Evolutionary conservation across 2,113 vertebrate species (phyloP), one percentile per base, ranked within the genome.

Genomic region (Nymphicus hollandicus): DNA sequence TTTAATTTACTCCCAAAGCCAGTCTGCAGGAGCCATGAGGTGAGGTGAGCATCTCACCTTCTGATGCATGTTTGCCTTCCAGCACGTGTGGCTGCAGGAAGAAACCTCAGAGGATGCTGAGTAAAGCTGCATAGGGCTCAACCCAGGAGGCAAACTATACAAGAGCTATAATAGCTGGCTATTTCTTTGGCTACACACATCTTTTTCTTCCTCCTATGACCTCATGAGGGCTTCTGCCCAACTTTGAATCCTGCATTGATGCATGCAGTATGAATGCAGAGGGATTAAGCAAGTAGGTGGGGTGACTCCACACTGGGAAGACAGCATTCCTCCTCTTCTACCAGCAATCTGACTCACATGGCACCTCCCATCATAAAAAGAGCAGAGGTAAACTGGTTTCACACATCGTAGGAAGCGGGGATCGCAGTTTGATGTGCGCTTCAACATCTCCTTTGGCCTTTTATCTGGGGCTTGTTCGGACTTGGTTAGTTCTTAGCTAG

Each of bases 371-470:
- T 31, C 37, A 10, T 17, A 4, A 56, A 53, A 35, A 56, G 29
- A 35, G 18, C 23, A 3, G 17, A 35, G 46, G 14, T 13, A 2
- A 74, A 82, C 16, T 0, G 18, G 28, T 65, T 13, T 39, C 44
- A 5, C 4, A 6, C 5, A 0, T 9, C 6, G 9, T 1, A 55
- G 33, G 55, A 50, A 50, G n/a, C 0, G 1, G 61, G 19, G 55
- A 63, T 4, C 25, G 1, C 13, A 3, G 53, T 12, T 16, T 5
- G 50, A 13, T 11, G 52, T 28, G 47, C 28, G 14, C 11, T 31
- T 31, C 23, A 35, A 20, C 39, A 28, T 11, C 19, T 70, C 56
- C 39, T 35, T 46, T 44, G 17, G 29, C 3, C 5, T 56, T 58
- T 44, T 43, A 4, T 5, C 1, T 17, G 56, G 8, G 10, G 19